Conservation (phyloP, 2,888 invertebrate species). For the Muscina levida region DNA sequence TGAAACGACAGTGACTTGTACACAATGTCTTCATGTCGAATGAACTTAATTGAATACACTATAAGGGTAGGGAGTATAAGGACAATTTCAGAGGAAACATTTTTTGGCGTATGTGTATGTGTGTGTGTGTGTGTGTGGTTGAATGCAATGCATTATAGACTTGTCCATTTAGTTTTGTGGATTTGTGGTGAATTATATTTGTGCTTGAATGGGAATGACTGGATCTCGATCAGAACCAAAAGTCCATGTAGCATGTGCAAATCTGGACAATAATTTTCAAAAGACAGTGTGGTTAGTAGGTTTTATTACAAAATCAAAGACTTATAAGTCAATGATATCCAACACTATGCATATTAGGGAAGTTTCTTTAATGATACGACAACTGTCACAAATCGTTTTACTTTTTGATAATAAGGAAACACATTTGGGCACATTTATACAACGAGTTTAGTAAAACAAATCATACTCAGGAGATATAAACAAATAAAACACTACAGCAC, state of each 20-base stretch:
- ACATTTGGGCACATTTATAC: too few species aligned
- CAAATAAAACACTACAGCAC: too few species aligned
- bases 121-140: slow-evolving; percentile 2
- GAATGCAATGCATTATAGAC: neutral
- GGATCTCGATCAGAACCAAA: neutral
- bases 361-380: too few species aligned
- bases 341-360: too few species aligned
- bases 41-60: neutral
- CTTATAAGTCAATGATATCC: too few species aligned
- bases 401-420: too few species aligned
- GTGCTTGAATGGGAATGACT: neutral
- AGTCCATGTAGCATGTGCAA: slow-evolving; percentile 3
- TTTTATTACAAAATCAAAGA: neutral
- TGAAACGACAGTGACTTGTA: slow-evolving; percentile 5
- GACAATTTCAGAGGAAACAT: slow-evolving; percentile 14
- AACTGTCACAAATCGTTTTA: too few species aligned
- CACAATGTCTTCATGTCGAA: neutral
- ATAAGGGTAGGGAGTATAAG: slow-evolving; percentile 7
- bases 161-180: slow-evolving; percentile 52
- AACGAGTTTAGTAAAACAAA: too few species aligned
- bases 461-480: too few species aligned
- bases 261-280: slow-evolving; percentile 24
- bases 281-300: slow-evolving; percentile 15
- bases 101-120: neutral
- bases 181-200: slow-evolving; percentile 41